Conservation (phyloP, 2,888 invertebrate genomes). For the Oxycera nigricornis region DNA sequence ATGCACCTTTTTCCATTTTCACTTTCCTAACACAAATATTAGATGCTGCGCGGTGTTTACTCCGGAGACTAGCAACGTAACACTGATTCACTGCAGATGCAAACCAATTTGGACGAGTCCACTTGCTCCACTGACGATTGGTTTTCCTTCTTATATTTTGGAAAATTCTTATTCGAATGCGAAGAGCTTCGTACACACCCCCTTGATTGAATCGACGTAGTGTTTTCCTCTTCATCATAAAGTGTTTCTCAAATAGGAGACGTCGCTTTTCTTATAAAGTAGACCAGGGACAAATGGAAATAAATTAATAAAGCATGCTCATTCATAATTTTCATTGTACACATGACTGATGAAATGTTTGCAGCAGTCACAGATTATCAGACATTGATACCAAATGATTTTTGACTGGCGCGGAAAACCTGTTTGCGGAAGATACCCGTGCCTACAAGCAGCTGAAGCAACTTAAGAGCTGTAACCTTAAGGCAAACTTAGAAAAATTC, state of each 20-base stretch:
- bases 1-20: constrained; percentile 44
- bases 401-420: too few relatives aligned
- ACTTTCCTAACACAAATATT: not conserved
- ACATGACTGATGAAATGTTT: too few relatives aligned
- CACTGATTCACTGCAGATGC: not conserved
- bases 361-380: too few relatives aligned
- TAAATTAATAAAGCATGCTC: too few relatives aligned
- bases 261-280: not conserved
- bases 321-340: too few relatives aligned
- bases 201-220: constrained; percentile 29
- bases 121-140: constrained; percentile 42
- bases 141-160: constrained; percentile 35
- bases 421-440: too few relatives aligned
- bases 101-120: constrained; percentile 43
- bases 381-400: too few relatives aligned
- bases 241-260: constrained; percentile 44
- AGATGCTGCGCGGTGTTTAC: not conserved
- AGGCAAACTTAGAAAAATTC: too few relatives aligned
- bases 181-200: constrained; percentile 38
- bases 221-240: constrained; percentile 42
- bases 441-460: too few relatives aligned
- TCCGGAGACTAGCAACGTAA: not conserved
- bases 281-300: constrained; percentile 1
- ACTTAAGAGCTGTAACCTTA: too few relatives aligned
- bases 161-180: constrained; percentile 31